Evolutionary conservation across 2,797 vertebrate genomes (phyloP).

Genomic region (Macropus fuliginosus): DNA sequence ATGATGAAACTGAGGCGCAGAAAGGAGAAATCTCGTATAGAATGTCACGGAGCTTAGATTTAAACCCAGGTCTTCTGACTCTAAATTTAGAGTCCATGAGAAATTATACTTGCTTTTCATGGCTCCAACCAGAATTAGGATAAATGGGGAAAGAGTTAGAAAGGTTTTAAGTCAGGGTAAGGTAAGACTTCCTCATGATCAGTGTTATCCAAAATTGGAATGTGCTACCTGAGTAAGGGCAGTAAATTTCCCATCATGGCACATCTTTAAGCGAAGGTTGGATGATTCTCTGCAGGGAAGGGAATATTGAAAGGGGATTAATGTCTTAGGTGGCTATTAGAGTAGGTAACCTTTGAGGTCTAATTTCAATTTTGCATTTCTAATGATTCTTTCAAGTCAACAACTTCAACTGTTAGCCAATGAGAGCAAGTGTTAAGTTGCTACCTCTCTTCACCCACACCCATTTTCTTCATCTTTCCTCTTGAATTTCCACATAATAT

Average conservation of each 20-base stretch:
- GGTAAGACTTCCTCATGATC: neutral
- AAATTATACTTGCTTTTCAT: neutral
- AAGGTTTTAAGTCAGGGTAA: neutral
- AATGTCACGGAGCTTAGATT: neutral
- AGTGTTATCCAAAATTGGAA: neutral
- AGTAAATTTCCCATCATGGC: neutral
- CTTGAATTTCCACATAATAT: slow-evolving; percentile 23
- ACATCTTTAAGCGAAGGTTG: neutral
- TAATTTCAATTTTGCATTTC: neutral
- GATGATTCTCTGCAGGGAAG: neutral
- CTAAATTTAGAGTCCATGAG: neutral
- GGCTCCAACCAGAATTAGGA: neutral
- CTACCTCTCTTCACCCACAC: neutral
- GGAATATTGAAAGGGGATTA: neutral
- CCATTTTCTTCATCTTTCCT: neutral
- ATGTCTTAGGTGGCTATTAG: neutral
- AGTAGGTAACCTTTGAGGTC: neutral
- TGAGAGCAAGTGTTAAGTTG: slow-evolving; percentile 15
- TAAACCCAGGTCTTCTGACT: neutral
- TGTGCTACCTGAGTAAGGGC: neutral
- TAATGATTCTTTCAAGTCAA: neutral
- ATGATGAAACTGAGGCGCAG: neutral
- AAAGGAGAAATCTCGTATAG: neutral
- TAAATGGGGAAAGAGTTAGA: neutral
- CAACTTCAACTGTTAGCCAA: neutral